Conservation (phyloP, 2,113 vertebrate species). For the Bos javanicus region DNA sequence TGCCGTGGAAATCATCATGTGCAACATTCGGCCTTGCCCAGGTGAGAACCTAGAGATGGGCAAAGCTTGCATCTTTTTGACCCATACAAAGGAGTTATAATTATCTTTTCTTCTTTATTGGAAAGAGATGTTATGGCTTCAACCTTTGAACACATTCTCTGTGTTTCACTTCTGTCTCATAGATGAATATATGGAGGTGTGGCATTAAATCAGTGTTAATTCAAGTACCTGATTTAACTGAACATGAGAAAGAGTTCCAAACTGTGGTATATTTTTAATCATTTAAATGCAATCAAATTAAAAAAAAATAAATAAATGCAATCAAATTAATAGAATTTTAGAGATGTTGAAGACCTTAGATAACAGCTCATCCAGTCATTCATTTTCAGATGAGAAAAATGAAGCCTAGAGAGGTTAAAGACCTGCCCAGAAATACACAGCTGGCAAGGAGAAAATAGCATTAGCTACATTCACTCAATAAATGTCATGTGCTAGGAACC, state of each 20-base stretch:
- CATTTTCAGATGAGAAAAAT: neutral
- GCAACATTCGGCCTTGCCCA: slow-evolving; percentile 91
- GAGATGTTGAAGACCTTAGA: neutral
- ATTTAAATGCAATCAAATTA: neutral
- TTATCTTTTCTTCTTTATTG: neutral
- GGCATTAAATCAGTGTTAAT: neutral
- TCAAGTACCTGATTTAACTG: neutral
- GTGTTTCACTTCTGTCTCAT: neutral
- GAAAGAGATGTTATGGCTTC: neutral
- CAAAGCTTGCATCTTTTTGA: neutral
- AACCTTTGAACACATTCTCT: neutral
- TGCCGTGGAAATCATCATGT: slow-evolving; percentile 87
- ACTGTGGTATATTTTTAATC: neutral
- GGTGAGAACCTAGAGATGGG: slow-evolving; percentile 77
- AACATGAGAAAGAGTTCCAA: neutral
- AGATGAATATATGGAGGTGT: neutral
- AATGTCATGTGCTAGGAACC: too few relatives aligned
- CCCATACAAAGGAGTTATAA: neutral
- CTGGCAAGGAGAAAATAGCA: neutral
- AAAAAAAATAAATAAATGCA: too few relatives aligned
- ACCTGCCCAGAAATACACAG: neutral
- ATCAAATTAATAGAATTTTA: neutral
- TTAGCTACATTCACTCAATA: neutral
- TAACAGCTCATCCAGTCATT: neutral
- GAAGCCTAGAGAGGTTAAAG: neutral